Evolutionary conservation across 2,797 vertebrate genomes (phyloP), one percentile per base, ranked within the genome.

Genomic region (Gila robusta): DNA sequence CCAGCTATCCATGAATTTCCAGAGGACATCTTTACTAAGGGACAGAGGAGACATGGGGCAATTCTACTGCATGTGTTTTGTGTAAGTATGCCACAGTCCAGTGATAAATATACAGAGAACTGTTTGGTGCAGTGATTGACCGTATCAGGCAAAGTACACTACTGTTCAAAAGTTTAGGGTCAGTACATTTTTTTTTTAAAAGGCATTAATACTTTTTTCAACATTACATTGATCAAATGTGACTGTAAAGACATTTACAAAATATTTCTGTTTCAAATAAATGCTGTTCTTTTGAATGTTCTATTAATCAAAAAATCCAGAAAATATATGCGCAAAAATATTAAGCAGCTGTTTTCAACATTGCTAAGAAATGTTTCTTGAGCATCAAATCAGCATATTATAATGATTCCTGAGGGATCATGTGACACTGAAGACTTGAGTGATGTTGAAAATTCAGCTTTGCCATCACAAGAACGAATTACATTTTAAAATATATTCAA

Each of bases 1-100:
- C 21, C 89, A 96, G 95, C 94, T 32, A 89, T 96, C 87, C 89
- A 91, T 54, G 96, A 96, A 90, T 96, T 96, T 91, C 96, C 96
- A 6, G 89, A 95, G 86, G 96, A 96, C 86, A 79, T 96, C 87
- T 96, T 96, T 79, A 93, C 93, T 79, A 84, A 89, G 87, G 93
- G 93, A 84, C 94, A 96, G 90, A 93, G 93, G 88, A 93, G 93
- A 69, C 93, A 94, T 10, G 96, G 96, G 73, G 96, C 95, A 0
- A 88, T 96, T 2, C 87, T 96, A 49, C 95, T 96, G 66, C 96
- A 96, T 69, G 91, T 94, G 66, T 87, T 96, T 84, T 96, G 95
- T 91, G 96, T 96, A 91, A 96, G 96, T 94, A 83, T 67, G 17
- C 2, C 7, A 66, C 69, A 73, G n/a, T 54, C 32, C 67, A 41